Percentiles rank a stretch among this genome's conserved stretches.
Conservation (phyloP, 2,797 vertebrate species). For the Tenualosa ilisha region DNA sequence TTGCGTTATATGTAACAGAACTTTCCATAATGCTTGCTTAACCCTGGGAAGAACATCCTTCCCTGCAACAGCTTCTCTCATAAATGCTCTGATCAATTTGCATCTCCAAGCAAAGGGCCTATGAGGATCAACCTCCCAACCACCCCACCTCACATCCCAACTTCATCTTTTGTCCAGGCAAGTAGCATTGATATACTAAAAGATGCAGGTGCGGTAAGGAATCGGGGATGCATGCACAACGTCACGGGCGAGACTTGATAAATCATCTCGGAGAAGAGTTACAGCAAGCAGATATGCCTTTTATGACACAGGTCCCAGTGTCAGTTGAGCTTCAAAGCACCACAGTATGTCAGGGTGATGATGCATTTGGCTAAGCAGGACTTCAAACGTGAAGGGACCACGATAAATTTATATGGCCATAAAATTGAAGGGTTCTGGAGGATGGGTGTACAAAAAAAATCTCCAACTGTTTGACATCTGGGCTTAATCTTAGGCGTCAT, state of each 20-base stretch:
- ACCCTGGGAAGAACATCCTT: neutral
- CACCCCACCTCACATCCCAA: no score
- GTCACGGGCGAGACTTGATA: neutral
- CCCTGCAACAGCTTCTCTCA: neutral
- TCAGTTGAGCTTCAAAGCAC: slow-evolving; percentile 61
- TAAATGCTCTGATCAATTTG: slow-evolving; percentile 18
- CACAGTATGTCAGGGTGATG: slow-evolving; percentile 49
- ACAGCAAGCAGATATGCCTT: slow-evolving; percentile 34
- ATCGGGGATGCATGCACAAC: neutral
- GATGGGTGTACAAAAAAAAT: slow-evolving; percentile 41
- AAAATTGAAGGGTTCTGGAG: slow-evolving; percentile 62
- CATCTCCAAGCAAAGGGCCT: neutral
- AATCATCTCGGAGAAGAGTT: slow-evolving; percentile 12
- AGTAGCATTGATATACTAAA: neutral
- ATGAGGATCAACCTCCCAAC: neutral
- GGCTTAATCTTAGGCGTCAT: slow-evolving; percentile 65
- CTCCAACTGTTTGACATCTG: slow-evolving; percentile 69
- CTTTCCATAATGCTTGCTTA: neutral
- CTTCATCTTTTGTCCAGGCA: neutral
- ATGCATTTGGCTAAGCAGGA: slow-evolving; percentile 52
- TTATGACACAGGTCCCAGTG: slow-evolving; percentile 48
- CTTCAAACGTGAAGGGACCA: slow-evolving; percentile 67
- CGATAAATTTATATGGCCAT: slow-evolving; percentile 72
- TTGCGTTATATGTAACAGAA: neutral
- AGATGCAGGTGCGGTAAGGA: neutral